These are phyloP conservation scores for Trachymyrmex cornetzi DNA, from an alignment of 1,140 invertebrate species.

Conservation along the genomic window DNA sequence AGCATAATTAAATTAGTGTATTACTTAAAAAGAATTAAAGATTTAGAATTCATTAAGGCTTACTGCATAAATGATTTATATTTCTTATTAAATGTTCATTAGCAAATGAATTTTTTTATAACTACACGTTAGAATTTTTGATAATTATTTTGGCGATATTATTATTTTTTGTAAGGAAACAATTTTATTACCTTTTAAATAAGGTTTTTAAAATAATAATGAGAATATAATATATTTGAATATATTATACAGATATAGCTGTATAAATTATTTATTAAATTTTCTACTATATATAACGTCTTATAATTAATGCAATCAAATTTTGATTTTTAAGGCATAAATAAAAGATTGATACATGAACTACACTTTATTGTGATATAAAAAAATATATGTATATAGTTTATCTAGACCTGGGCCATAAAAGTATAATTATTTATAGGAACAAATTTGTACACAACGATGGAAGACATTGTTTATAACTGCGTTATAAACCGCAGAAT, in stretches of 20 bases:
- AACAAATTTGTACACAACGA: constrained; percentile 37
- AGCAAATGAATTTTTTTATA: neutral
- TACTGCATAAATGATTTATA: neutral
- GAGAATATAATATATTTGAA: neutral
- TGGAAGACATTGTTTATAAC: constrained; percentile 66
- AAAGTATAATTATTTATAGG: neutral
- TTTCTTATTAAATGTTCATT: neutral
- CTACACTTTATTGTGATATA: constrained; percentile 59
- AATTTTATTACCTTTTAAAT: neutral
- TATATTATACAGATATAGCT: neutral
- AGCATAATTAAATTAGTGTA: neutral
- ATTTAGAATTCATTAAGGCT: neutral
- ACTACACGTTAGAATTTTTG: neutral
- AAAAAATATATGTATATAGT: constrained; percentile 61
- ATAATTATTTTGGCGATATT: neutral
- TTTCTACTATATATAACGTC: neutral
- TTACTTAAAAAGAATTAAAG: neutral
- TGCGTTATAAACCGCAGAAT: neutral
- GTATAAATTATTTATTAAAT: neutral
- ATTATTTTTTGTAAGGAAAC: neutral
- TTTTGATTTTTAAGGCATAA: neutral
- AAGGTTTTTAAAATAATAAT: neutral
- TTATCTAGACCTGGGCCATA: neutral
- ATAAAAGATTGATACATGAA: neutral
- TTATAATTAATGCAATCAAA: neutral